Evolutionary conservation across 2,888 invertebrate genomes (phyloP).

Genomic region (Idaea biselata): DNA sequence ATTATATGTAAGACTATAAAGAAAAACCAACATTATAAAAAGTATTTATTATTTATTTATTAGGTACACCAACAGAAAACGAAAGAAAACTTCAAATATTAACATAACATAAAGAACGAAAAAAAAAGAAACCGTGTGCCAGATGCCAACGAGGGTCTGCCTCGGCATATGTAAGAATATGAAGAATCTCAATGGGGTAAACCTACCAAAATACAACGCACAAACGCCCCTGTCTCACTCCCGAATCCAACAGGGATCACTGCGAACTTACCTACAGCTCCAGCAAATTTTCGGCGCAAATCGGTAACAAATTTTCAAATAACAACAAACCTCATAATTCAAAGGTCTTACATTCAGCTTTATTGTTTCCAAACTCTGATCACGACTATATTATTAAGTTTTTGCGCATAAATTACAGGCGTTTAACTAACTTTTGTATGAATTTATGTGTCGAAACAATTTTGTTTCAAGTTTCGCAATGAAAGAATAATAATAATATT

Average conservation of each 20-base stretch:
- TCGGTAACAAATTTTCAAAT: constrained; percentile 70
- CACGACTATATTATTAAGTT: constrained; percentile 17
- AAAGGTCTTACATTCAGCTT: constrained; percentile 50
- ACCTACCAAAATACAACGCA: too few relatives aligned
- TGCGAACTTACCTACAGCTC: constrained; percentile 42
- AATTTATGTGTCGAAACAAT: constrained; percentile 1
- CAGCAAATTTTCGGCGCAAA: constrained; percentile 53
- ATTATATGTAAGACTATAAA: too few relatives aligned
- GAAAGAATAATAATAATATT: neutral
- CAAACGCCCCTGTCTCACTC: neutral
- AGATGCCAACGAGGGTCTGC: too few relatives aligned
- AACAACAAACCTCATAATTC: constrained; percentile 72
- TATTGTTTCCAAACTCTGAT: constrained; percentile 41
- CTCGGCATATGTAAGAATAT: too few relatives aligned
- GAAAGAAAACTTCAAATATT: too few relatives aligned
- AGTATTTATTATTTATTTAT: too few relatives aligned
- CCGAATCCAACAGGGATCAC: neutral
- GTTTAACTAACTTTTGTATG: neutral
- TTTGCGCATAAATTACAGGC: constrained; percentile 6
- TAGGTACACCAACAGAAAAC: too few relatives aligned
- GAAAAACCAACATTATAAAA: too few relatives aligned
- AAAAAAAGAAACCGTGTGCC: too few relatives aligned
- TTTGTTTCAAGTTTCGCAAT: neutral
- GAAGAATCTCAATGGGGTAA: too few relatives aligned
- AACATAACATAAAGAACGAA: too few relatives aligned